Conservation (phyloP, 2,797 vertebrate species). For the Sebastes taczanowskii region DNA sequence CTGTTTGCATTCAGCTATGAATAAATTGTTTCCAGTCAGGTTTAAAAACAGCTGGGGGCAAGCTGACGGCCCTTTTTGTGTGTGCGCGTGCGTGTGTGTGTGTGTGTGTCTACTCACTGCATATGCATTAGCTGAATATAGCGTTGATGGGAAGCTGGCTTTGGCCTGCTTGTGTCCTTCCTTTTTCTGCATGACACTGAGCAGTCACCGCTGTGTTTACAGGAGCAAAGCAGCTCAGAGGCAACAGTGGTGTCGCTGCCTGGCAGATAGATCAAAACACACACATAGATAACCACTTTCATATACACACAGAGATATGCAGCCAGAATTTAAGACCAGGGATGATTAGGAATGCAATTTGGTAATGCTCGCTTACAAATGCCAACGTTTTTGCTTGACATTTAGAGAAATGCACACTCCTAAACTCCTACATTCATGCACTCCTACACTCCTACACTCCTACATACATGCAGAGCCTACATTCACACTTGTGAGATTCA, state of each 20-base stretch:
- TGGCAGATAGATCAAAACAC: constrained; percentile 22
- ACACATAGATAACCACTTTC: neutral
- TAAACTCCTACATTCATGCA: neutral
- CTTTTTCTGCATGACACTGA: constrained; percentile 27
- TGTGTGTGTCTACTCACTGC: neutral
- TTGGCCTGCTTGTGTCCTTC: constrained; percentile 10
- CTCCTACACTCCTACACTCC: neutral
- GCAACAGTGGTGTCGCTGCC: constrained; percentile 44
- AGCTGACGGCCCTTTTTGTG: neutral
- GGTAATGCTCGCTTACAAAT: neutral
- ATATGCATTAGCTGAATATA: neutral
- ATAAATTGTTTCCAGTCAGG: constrained; percentile 35
- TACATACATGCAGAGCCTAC: neutral
- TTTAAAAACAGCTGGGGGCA: constrained; percentile 26
- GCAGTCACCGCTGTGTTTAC: constrained; percentile 32
- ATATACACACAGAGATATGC: neutral
- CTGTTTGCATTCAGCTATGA: constrained; percentile 18
- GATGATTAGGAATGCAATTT: neutral
- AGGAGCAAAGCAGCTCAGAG: constrained; percentile 28
- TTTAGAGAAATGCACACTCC: neutral
- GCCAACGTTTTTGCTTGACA: neutral
- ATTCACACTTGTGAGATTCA: constrained; percentile 17
- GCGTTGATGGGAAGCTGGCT: neutral
- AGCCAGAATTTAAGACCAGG: neutral
- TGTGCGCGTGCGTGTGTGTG: neutral